Conservation (phyloP, 1,140 invertebrate genomes). For the Archegozetes longisetosus region DNA sequence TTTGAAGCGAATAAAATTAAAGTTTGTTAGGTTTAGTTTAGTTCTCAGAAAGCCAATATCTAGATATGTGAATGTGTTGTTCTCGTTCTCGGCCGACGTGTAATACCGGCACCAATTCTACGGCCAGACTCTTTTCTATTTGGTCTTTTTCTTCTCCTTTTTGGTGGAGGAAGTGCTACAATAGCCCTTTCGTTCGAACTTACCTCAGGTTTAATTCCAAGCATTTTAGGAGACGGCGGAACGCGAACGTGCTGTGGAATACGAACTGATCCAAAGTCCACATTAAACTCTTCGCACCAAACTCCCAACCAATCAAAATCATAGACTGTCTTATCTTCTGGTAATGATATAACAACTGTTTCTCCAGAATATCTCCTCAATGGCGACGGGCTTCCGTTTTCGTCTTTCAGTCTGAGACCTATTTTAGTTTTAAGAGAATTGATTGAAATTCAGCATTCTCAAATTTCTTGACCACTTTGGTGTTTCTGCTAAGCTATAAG, state of each 20-base stretch:
- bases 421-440: no score
- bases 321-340: conserved; percentile 57
- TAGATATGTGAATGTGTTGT: neutral
- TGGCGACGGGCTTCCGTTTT: conserved; percentile 56
- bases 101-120: neutral
- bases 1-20: no score
- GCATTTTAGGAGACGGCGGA: conserved; percentile 77
- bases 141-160: no score
- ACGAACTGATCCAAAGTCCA: conserved; percentile 70
- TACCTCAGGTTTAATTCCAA: conserved; percentile 81
- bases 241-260: conserved; percentile 54
- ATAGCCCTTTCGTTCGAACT: conserved; percentile 22
- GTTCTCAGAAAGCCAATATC: neutral
- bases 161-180: no score
- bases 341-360: conserved; percentile 67
- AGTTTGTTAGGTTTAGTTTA: no score
- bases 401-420: conserved; percentile 63
- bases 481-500: no score
- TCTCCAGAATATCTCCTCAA: conserved; percentile 60
- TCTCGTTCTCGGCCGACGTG: neutral
- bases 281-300: conserved; percentile 72
- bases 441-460: no score
- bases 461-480: no score
- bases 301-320: conserved; percentile 70
- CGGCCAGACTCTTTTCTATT: no score